Conservation (phyloP, 2,113 vertebrate genomes). For the Chaetops frenatus region DNA sequence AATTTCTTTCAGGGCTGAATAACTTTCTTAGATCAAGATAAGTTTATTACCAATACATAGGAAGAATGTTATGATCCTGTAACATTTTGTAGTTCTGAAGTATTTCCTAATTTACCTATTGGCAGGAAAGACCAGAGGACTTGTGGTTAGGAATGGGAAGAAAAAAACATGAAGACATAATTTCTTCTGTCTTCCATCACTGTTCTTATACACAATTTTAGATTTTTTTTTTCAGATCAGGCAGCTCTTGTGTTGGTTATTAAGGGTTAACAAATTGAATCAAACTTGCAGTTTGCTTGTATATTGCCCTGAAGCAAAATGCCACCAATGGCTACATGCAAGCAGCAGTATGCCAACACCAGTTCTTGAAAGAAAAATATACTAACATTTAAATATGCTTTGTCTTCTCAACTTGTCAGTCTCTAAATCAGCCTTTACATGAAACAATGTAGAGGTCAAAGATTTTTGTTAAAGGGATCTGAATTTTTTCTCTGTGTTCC, state of each 20-base stretch:
- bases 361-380: neutral
- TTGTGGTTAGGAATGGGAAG: neutral
- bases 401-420: neutral
- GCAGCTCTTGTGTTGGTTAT: neutral
- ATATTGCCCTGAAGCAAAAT: neutral
- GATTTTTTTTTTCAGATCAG: neutral
- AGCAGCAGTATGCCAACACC: neutral
- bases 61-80: accelerated
- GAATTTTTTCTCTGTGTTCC: neutral
- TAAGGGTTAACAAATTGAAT: neutral
- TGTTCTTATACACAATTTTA: neutral
- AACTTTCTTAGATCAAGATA: neutral
- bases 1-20: neutral
- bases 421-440: neutral
- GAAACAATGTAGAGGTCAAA: neutral
- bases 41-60: neutral
- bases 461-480: neutral
- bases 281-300: neutral
- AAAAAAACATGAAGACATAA: neutral
- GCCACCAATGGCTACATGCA: neutral
- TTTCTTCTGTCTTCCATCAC: neutral
- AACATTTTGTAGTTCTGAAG: neutral
- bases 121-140: neutral
- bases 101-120: neutral
- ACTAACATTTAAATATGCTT: neutral